Percentiles rank a stretch among this genome's conserved stretches.
Conservation (phyloP, 2,797 vertebrate genomes). For the Lepilemur ruficaudatus region DNA sequence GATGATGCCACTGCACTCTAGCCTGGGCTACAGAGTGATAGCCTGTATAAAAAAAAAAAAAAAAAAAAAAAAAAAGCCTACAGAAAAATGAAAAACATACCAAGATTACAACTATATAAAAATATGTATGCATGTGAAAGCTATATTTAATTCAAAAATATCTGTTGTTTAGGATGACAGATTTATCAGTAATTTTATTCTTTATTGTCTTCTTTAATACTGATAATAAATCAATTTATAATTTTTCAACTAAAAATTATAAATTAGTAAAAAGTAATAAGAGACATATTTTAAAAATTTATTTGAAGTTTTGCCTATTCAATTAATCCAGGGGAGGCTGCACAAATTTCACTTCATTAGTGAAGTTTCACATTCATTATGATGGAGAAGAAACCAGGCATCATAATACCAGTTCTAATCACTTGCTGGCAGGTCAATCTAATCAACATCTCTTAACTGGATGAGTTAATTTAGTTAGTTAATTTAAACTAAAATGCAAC, state of each 20-base stretch:
- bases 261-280: slow-evolving; percentile 10
- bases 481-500: slow-evolving; percentile 45
- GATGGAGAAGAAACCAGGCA: neutral
- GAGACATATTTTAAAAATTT: neutral
- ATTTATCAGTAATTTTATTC: neutral
- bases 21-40: neutral
- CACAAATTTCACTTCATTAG: slow-evolving; percentile 40
- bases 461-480: slow-evolving; percentile 54
- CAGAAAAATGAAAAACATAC: slow-evolving; percentile 13
- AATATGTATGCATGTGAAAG: neutral
- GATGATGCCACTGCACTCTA: neutral
- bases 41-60: neutral
- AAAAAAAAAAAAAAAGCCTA: neutral
- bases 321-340: neutral
- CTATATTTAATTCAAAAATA: neutral
- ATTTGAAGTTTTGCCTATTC: slow-evolving; percentile 40
- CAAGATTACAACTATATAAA: neutral
- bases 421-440: slow-evolving; percentile 26
- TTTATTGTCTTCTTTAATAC: slow-evolving; percentile 26
- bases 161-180: neutral
- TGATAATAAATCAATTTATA: neutral
- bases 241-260: slow-evolving; percentile 47
- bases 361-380: neutral
- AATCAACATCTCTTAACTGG: slow-evolving; percentile 50
- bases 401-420: slow-evolving; percentile 3